Evolutionary conservation across 64 coral and sea anemone species (phyloP), one percentile per base, ranked within the genome.

Genomic region (Actinia equina): DNA sequence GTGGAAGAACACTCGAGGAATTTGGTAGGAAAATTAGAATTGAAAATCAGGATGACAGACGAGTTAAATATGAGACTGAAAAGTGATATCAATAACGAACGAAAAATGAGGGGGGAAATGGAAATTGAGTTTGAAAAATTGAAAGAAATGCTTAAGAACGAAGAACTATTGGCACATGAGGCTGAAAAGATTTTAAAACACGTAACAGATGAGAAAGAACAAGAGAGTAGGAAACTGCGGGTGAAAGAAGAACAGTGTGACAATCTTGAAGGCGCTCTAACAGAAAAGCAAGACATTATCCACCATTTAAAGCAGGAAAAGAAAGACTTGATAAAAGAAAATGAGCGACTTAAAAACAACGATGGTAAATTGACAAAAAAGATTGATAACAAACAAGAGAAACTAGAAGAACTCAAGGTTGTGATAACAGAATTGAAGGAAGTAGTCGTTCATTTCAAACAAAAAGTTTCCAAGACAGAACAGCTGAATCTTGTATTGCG

Each of bases 401-500:
- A 49, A 52, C 52, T 81, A 49, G 78, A 49, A 4, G 78, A 44
- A 46, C 49, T 81, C 13, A 37, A 46, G 22, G 3, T 15, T 49
- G 45, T 22, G 43, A 81, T 81, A 8, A 81, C 7, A 49, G 49
- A 52, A 49, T 4, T 81, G 14, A 45, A 81, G 22, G 49, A 44
- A 6, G 7, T 0, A 49, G 22, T 52, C 7, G 78, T 9, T 19
- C 17, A 81, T 15, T 8, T 30, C 5, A 44, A 85, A 26, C n/a
- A 85, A 23, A 85, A 85, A 19, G 6, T n/a, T 14, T 42, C 49
- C 23, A 85, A 85, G 17, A 53, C 22, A 25, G 83, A 53, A 37
- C 11, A 85, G n/a, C 14, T 85, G 83, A 85, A 63, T 26, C 52
- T 85, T 58, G 77, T 82, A 8, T n/a, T 92, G 57, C 74, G 27